phyloP scores from a whole-genome alignment of 2,797 vertebrate species.

The Denticeps clupeoides region DNA sequence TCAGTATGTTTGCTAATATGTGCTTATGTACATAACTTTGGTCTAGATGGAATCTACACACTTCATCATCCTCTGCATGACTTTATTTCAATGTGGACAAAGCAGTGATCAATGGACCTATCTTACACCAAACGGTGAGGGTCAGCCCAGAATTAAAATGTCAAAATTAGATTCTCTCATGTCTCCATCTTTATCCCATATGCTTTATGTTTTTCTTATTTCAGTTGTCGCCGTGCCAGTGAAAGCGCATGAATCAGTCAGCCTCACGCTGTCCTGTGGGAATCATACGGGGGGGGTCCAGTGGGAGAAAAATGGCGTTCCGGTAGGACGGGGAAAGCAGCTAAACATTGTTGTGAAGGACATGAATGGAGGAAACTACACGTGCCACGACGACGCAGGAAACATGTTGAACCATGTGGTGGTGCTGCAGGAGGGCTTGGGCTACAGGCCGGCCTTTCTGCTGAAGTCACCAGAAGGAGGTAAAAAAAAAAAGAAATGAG shows the following conservation, averaged over 20 bases:
- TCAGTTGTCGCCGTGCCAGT: constrained; percentile 46
- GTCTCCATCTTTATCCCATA: background rate
- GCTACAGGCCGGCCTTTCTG: constrained; percentile 28
- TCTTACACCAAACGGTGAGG: background rate
- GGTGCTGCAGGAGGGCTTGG: constrained; percentile 41
- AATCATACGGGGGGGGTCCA: constrained; percentile 30
- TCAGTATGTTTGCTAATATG: no score
- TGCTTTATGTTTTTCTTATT: background rate
- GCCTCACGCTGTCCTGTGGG: constrained; percentile 42
- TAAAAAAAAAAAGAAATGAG: background rate
- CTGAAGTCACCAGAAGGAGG: background rate
- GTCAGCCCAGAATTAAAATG: no score
- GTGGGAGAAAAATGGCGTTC: constrained; percentile 51
- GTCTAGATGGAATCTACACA: background rate
- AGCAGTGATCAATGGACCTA: background rate
- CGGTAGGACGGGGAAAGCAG: constrained; percentile 32
- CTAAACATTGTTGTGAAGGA: constrained; percentile 40
- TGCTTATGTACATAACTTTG: background rate
- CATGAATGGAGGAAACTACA: constrained; percentile 54
- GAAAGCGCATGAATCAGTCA: background rate
- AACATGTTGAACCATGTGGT: constrained; percentile 55
- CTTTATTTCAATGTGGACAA: background rate
- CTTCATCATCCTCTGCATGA: background rate
- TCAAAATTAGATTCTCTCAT: background rate
- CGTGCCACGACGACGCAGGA: constrained; percentile 43